Evolutionary conservation across 2,888 invertebrate species (phyloP), one percentile per base, ranked within the genome.

Genomic region (Cynaeus angustus): DNA sequence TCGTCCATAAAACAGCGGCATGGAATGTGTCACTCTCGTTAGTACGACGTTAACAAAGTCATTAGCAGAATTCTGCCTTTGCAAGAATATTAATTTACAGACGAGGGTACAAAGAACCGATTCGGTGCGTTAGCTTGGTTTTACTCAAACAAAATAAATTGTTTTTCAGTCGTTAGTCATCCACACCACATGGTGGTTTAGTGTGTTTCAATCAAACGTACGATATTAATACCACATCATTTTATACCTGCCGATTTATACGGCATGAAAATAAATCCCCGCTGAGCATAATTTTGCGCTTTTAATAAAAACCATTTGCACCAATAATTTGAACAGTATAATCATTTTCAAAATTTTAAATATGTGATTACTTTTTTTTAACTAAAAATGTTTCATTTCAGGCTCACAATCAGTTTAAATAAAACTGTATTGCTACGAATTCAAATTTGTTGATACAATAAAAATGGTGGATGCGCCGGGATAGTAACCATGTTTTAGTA

Each of bases 1-100:
- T 37, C 45, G 45, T n/a, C 48, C 16, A 45, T 52, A 53, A 65
- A 62, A 52, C 50, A 37, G 53, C 16, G 30, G 33, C 55, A 16
- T 50, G 53, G 67, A 67, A 61, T 67, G 61, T 48, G 50, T 67
- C 58, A 61, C 21, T 41, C 53, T 67, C 46, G 50, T 61, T 66
- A 58, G 66, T 16, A 48, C 41, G 66, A 58, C 58, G 46, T 8
- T 46, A 53, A 66, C 66, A 56, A 50, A 45, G 45, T 66, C 66
- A 66, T 66, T 66, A 66, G 38, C 56, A 46, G 16, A 46, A 38
- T 16, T 66, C 58, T 37, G 37, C 48, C 28, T 21, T 30, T 38
- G 12, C 41, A 28, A 52, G 62, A 62, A 52, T 62, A 62, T 62
- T 62, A 62, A 62, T 62, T 62, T 52, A 62, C 38, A 38, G 16